Evolutionary conservation across 2,797 vertebrate species (phyloP).

Genomic region (Heliangelus exortis): DNA sequence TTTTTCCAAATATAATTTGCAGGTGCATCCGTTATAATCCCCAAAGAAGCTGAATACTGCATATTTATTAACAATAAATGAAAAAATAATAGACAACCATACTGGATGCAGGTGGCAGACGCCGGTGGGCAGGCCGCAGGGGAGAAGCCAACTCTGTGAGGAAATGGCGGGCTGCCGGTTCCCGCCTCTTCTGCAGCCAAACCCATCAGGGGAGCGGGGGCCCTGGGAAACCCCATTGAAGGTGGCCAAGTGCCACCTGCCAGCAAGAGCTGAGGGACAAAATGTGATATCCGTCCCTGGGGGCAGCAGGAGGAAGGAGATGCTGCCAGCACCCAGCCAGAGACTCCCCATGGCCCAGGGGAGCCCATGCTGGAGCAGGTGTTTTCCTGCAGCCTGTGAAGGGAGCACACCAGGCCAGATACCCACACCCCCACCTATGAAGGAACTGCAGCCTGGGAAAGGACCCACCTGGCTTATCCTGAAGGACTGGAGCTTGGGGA

Average conservation of each 20-base stretch:
- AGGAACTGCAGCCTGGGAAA: background rate
- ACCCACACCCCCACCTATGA: background rate
- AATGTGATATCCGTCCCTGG: background rate
- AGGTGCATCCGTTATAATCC: background rate
- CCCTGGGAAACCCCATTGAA: too few relatives aligned
- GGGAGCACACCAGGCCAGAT: background rate
- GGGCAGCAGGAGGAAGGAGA: background rate
- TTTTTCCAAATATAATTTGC: background rate
- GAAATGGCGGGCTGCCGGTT: accelerated
- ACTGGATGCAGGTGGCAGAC: accelerated
- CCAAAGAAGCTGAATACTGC: background rate
- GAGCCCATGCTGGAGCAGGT: background rate
- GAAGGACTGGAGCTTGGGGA: background rate
- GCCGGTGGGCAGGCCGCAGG: accelerated
- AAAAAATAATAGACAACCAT: background rate
- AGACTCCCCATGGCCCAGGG: too few relatives aligned
- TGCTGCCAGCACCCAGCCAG: background rate
- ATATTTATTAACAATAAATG: background rate
- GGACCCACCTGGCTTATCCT: background rate
- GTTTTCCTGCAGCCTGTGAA: background rate
- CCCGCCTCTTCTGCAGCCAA: background rate
- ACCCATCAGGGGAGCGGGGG: accelerated
- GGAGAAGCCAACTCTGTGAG: too few relatives aligned
- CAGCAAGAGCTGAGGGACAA: background rate
- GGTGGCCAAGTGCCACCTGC: too few relatives aligned